A percentile compares a stretch with the other conserved stretches of the same genome.
Evolutionary conservation across 2,113 vertebrate genomes (phyloP).

Genomic region (Crocuta crocuta): DNA sequence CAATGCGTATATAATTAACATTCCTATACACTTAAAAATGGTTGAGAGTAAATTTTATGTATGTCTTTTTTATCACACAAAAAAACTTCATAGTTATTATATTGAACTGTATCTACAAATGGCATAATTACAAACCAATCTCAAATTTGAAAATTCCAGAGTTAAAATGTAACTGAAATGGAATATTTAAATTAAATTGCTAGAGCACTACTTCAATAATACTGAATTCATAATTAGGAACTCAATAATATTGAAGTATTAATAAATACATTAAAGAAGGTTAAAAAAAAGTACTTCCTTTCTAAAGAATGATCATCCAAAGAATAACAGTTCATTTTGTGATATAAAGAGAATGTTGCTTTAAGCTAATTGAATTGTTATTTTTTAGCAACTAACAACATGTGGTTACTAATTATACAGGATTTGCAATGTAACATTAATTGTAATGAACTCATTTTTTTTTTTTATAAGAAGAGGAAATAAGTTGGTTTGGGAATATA

Average conservation of each 20-base stretch:
- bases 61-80: not conserved
- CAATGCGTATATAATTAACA: not conserved
- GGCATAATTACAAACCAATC: not conserved
- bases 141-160: not conserved
- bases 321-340: slow-evolving; percentile 50
- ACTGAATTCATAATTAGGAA: not conserved
- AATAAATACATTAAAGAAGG: not conserved
- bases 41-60: not conserved
- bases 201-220: slow-evolving; percentile 22
- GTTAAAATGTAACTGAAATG: slow-evolving; percentile 44
- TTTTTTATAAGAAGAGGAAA: slow-evolving; percentile 54
- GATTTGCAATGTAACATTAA: slow-evolving; percentile 5
- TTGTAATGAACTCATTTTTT: slow-evolving; percentile 53
- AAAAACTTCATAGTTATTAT: not conserved
- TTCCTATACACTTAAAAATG: not conserved
- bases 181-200: slow-evolving; percentile 24
- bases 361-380: slow-evolving; percentile 64
- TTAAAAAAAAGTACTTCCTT: slow-evolving; percentile 18
- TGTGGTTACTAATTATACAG: slow-evolving; percentile 58
- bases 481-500: slow-evolving; percentile 41
- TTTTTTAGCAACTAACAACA: slow-evolving; percentile 69
- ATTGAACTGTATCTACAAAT: not conserved
- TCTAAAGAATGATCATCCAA: slow-evolving; percentile 60
- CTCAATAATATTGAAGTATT: slow-evolving; percentile 35
- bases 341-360: slow-evolving; percentile 44